Conservation (phyloP, 2,888 invertebrate species). For the Torymus aiolomorphi region DNA sequence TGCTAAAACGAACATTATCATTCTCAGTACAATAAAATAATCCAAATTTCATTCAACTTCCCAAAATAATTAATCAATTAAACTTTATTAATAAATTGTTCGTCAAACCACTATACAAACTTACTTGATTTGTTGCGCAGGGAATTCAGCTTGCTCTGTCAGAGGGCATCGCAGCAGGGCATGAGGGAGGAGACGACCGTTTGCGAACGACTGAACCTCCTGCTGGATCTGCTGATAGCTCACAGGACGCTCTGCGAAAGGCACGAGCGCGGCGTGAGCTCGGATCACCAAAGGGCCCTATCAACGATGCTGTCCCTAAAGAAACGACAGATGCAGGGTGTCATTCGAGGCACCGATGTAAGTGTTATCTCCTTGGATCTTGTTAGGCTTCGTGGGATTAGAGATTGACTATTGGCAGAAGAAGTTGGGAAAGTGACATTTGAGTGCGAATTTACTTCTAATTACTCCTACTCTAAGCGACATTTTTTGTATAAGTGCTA, state of each 20-base stretch:
- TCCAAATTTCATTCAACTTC: no score
- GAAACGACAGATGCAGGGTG: constrained; percentile 81
- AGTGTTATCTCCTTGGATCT: constrained; percentile 61
- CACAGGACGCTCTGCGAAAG: constrained; percentile 80
- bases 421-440: no score
- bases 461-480: no score
- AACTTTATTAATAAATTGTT: no score
- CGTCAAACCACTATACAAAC: no score
- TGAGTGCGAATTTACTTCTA: no score
- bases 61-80: no score
- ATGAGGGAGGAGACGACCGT: constrained; percentile 78
- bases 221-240: constrained; percentile 78
- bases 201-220: constrained; percentile 77
- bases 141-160: constrained; percentile 77
- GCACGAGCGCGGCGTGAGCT: constrained; percentile 79
- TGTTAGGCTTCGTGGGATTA: no score
- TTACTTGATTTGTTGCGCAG: constrained; percentile 66
- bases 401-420: no score
- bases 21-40: no score
- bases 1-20: no score
- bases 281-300: constrained; percentile 80
- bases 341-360: constrained; percentile 80
- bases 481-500: no score
- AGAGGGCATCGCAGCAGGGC: constrained; percentile 77
- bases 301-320: constrained; percentile 80